Conservation (phyloP, 2,888 invertebrate species). For the Papilio gigon region DNA sequence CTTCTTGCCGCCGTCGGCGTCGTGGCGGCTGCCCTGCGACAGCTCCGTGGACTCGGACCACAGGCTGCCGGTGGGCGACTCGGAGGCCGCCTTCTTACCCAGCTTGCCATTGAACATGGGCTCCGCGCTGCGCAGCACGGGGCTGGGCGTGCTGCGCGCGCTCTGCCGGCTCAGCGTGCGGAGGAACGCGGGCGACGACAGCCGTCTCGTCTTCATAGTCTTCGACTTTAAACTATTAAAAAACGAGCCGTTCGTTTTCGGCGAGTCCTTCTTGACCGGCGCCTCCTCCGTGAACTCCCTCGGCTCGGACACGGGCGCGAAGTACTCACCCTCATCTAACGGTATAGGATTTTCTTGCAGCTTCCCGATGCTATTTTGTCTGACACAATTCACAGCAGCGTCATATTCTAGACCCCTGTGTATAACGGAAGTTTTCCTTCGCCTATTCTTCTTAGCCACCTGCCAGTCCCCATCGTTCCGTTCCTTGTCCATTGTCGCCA, state of each 20-base stretch:
- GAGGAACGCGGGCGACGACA: conserved; percentile 84
- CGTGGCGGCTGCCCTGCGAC: conserved; percentile 68
- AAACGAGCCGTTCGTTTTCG: conserved; percentile 77
- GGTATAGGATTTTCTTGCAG: conserved; percentile 79
- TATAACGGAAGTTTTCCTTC: conserved; percentile 74
- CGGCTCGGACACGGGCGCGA: conserved; percentile 75
- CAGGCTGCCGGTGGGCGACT: conserved; percentile 74
- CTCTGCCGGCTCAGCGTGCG: conserved; percentile 81
- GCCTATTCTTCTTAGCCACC: conserved; percentile 74
- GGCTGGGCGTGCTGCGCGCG: conserved; percentile 71
- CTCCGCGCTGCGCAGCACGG: conserved; percentile 63
- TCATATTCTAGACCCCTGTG: conserved; percentile 72
- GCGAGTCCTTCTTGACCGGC: conserved; percentile 59
- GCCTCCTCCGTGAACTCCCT: conserved; percentile 65
- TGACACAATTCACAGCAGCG: conserved; percentile 42
- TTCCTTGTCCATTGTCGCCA: conserved; percentile 70
- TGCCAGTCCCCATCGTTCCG: conserved; percentile 76
- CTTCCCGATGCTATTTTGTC: conserved; percentile 67
- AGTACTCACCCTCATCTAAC: conserved; percentile 82
- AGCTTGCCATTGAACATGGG: conserved; percentile 70
- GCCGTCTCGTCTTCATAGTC: conserved; percentile 77
- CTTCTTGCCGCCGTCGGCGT: conserved; percentile 67
- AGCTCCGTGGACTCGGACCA: conserved; percentile 78
- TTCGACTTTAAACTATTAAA: conserved; percentile 76
- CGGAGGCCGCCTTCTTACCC: conserved; percentile 69